These are phyloP conservation scores for Volucella zonaria DNA, from an alignment of 2,888 invertebrate species.

Conservation along the genomic window DNA sequence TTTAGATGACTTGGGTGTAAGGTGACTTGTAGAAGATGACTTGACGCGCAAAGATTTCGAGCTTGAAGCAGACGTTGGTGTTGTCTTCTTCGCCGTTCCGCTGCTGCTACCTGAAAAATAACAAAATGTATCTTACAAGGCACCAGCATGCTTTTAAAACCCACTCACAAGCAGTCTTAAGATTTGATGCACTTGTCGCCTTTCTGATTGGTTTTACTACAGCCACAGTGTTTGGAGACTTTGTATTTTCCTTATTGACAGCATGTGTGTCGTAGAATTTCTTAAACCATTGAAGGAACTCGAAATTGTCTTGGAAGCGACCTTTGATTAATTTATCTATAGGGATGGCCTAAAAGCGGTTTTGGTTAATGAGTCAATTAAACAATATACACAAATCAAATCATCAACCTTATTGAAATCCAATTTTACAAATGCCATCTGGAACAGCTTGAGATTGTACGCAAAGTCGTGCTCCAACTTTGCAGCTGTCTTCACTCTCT, in stretches of 20 bases:
- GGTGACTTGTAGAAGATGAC: constrained; percentile 60
- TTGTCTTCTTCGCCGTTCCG: constrained; percentile 25
- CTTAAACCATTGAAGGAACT: constrained; percentile 99
- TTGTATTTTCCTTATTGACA: constrained; percentile 88
- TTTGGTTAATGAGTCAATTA: constrained; percentile 58
- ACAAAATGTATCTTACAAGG: background rate
- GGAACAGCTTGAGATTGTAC: constrained; percentile 98
- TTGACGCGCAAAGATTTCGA: constrained; percentile 46
- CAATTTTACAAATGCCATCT: constrained; percentile 97
- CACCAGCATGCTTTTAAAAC: background rate
- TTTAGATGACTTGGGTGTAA: constrained; percentile 68
- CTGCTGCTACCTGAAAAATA: constrained; percentile 6
- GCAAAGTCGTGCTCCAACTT: constrained; percentile 99
- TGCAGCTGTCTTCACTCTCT: constrained; percentile 97
- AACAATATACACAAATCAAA: constrained; percentile 36
- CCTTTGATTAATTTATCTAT: constrained; percentile 91
- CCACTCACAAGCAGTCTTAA: constrained; percentile 43
- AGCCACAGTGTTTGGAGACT: constrained; percentile 72
- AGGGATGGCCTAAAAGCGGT: constrained; percentile 78
- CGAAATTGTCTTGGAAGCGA: constrained; percentile 99
- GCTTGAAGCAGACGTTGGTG: constrained; percentile 41
- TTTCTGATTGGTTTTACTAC: constrained; percentile 56
- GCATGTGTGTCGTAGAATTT: constrained; percentile 99
- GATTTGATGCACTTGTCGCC: constrained; percentile 60
- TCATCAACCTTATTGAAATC: constrained; percentile 94